Base-by-base conservation (phyloP, 2,888 invertebrate species). In the Lymantria dispar region DNA sequence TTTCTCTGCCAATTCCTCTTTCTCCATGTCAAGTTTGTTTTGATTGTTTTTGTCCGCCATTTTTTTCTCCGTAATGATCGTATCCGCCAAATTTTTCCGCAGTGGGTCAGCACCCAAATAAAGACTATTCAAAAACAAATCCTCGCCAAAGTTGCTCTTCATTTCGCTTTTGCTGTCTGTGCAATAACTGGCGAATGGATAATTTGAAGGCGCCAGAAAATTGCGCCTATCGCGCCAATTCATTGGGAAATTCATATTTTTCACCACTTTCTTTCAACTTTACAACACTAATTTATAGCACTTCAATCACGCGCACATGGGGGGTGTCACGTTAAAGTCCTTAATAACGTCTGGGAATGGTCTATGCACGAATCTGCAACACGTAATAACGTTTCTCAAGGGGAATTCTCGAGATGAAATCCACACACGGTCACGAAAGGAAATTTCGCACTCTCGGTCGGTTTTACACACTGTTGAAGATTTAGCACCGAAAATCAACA, bases 81-180 rank as follows among this genome's bases (percentile, higher is more conserved):
- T 76, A 49, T 90, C 90, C 0, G 87, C 90, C 43, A 90, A 69
- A 68, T 88, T 87, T 64, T 87, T 89, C 66, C 79, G 80, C 48
- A 90, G 54, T 2, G 86, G 83, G 63, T 88, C 86, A 0, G 86
- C 81, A 47, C 87, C 76, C 1, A 81, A 56, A 55, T 83, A 83
- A 3, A 87, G 59, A 48, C 79, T 85, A 52, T 80, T 78, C 13
- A 86, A 57, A 49, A 83, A 74, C 48, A 81, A 55, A 8, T 78
- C 76, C 30, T 86, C 80, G 9, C 70, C 74, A 40, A 76, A 82
- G 0, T 74, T 58, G 30, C 74, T 62, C 56, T 75, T 82, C 72
- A 86, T 77, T 14, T 83, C 82, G 39, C 72, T 81, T 12, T 72
- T 64, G 1, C 72, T 55, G 50, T 85, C 83, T 47, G 85, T 82